Base-by-base conservation (phyloP, 2,113 vertebrate species). In the Tupaia chinensis region DNA sequence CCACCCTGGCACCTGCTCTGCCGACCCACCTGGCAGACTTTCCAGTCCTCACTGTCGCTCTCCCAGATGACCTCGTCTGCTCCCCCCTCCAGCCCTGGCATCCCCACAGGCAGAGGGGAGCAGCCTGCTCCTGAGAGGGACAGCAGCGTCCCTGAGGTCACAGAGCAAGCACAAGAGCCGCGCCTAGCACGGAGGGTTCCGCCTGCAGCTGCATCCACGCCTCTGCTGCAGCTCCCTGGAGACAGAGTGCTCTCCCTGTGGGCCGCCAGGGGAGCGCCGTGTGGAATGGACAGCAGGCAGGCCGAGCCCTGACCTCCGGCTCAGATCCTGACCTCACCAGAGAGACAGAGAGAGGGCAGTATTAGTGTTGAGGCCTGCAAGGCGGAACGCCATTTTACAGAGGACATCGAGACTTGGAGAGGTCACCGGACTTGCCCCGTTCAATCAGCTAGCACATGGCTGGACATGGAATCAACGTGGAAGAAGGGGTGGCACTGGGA, bases 71-170 rank as follows among this genome's bases (percentile, higher is more conserved):
- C 19, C 58, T 93, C 94, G 85, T 32, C 66, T 12, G 34, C 16
- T 10, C 63, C 66, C 77, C 17, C n/a, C 7, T 7, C 9, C 12
- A 1, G 0, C n/a, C 32, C 74, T 9, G 9, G 73, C 0, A 0
- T n/a, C 76, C 34, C 56, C 61, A 77, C 17, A 29, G 89, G 72
- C 10, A 9, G 23, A 54, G 29, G 17, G 60, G 56, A 29, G 23
- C 56, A 25, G 22, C 65, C 54, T 17, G 34, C 66, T 5, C 15
- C 54, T 0, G 27, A 65, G 79, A 23, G 34, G 9, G n/a, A 73
- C 0, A 12, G 29, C 0, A 19, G 63, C 29, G 89, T 80, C 56
- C 77, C 81, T 81, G 73, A 58, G 58, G 44, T 44, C 81, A 53
- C 0, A 20, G 84, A 44, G 44, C 44, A 44, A 44, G 56, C 44